Evolutionary conservation across 1,140 invertebrate genomes (phyloP), one percentile per base, ranked within the genome.

Genomic region (Bombus confusus): DNA sequence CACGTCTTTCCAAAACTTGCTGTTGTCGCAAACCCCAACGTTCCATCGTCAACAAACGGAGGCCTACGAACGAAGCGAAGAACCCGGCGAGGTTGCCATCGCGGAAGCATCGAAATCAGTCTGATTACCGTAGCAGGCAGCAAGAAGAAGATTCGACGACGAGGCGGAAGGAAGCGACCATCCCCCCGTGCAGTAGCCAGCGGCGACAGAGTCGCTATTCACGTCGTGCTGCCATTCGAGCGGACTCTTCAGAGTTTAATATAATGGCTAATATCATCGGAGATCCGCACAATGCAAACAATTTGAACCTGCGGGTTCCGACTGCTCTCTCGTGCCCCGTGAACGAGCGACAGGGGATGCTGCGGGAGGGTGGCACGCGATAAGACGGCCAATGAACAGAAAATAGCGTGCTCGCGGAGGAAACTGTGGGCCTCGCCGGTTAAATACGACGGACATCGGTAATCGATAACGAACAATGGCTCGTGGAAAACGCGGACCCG

Each of bases 231-330:
- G 83, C 83, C 82, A 77, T 87, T 85, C 88, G 69, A 80, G 25
- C 80, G 87, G 90, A 82, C 87, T 89, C 91, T 89, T 91, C 86
- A 86, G 89, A 92, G 92, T 92, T 92, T 92, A 92, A 92, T 92
- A 92, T 92, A 92, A 92, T 92, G 83, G 90, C 87, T 92, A 92
- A 92, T 92, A 92, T 91, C 89, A 91, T 89, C 89, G 90, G 88
- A 89, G 89, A 92, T 92, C 89, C 88, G 89, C 84, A 92, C 91
- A 92, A 92, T 92, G 90, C 92, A 92, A 92, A 92, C 92, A 92
- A 92, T 92, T 92, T 90, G 87, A 92, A 91, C 88, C 86, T 89
- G 37, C 47, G 81, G 76, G 77, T 76, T 43, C 78, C 73, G 62
- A 79, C 47, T 68, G 25, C 68, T 8, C 59, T 25, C 62, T 4